phyloP scores from a whole-genome alignment of 2,797 vertebrate species.

The Macrochelys suwanniensis region DNA sequence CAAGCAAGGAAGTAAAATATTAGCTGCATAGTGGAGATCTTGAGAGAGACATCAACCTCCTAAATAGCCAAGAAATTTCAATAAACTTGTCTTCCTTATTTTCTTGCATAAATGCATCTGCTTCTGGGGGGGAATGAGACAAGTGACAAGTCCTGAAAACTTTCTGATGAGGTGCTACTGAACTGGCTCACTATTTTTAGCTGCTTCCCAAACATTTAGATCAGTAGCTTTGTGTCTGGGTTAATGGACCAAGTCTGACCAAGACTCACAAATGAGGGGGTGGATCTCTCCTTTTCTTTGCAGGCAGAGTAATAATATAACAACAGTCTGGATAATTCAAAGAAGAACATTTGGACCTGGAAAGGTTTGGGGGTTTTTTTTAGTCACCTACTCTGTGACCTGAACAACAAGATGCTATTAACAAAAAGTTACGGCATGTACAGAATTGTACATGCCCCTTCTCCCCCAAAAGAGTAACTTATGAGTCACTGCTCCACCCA shows the following conservation, averaged over 20 bases:
- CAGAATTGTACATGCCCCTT: not conserved
- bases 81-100: accelerated
- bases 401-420: not conserved
- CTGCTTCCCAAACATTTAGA: slow-evolving; percentile 26
- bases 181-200: slow-evolving; percentile 54
- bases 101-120: not conserved
- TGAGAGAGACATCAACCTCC: not conserved
- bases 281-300: not conserved
- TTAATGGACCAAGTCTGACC: slow-evolving; percentile 51
- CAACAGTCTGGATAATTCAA: not conserved
- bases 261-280: not conserved
- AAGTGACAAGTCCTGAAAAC: not conserved
- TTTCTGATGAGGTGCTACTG: slow-evolving; percentile 58
- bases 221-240: slow-evolving; percentile 12
- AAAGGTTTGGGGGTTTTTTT: not conserved
- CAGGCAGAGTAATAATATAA: not conserved
- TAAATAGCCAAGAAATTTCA: not conserved
- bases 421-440: accelerated
- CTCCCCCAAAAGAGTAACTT: not conserved
- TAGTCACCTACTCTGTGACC: not conserved
- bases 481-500: not conserved
- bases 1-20: not conserved
- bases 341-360: not conserved
- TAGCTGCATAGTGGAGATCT: not conserved
- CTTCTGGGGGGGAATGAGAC: not conserved